A percentile compares a stretch with the other conserved stretches of the same genome.
Evolutionary conservation across 2,797 vertebrate species (phyloP).

Genomic region (Glyptemys insculpta): DNA sequence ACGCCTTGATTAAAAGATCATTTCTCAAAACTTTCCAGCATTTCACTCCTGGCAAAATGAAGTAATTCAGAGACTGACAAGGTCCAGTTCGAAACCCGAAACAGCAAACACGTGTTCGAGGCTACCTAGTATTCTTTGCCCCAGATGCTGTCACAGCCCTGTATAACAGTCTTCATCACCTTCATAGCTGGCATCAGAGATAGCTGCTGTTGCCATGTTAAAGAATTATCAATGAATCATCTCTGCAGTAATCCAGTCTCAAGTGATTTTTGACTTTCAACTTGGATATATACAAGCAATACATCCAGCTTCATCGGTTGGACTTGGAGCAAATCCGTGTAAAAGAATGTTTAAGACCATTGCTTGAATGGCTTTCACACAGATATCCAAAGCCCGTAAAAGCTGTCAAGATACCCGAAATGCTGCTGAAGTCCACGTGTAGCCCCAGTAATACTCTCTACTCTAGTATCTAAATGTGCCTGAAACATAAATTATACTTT

Average conservation of each 20-base stretch:
- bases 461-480: too few species aligned
- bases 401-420: neutral
- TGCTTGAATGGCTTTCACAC: neutral
- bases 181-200: neutral
- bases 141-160: neutral
- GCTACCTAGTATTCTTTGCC: neutral
- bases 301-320: neutral
- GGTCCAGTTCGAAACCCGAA: neutral
- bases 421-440: neutral
- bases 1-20: neutral
- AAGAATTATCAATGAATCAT: neutral
- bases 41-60: neutral
- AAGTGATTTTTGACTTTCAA: neutral
- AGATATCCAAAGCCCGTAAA: neutral
- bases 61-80: neutral
- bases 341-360: neutral
- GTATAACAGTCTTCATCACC: neutral
- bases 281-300: neutral
- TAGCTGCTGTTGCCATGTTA: neutral
- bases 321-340: neutral
- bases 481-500: too few species aligned
- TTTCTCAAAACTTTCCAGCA: neutral
- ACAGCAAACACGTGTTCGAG: neutral
- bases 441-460: too few species aligned
- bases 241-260: neutral